Evolutionary conservation across 2,888 invertebrate genomes (phyloP), one percentile per base, ranked within the genome.

Genomic region (Pheosia gnoma): DNA sequence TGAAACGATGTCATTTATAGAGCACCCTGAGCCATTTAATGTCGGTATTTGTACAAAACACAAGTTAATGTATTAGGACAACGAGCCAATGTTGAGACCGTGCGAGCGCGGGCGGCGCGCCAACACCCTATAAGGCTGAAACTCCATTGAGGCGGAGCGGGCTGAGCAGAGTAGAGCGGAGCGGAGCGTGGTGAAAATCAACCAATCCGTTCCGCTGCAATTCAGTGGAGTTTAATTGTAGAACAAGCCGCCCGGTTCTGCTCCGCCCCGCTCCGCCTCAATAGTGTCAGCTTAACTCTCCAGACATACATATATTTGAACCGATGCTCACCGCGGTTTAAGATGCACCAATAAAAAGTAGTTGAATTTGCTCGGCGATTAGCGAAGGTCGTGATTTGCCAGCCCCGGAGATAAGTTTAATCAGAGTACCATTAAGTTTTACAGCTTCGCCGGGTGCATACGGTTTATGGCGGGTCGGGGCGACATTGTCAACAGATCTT

Each of bases 401-500:
- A 78, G 81, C 72, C 78, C 70, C 78, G 75, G 75, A 90, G 91
- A 92, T 93, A 93, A 92, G 90, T 93, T 93, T 92, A 92, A 93
- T 93, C 91, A 93, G 90, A 88, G 90, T 78, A 87, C 87, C 86
- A 86, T 93, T 92, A 92, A 89, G 91, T 93, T 93, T 93, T 88
- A 93, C 85, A 87, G 85, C 85, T 80, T 82, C 77, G 87, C 83
- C 86, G 89, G 91, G 85, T 93, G 93, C 93, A 93, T 93, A 92
- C 91, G 91, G 86, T 93, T 93, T 93, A 93, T 90, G 82, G 91
- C 85, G 89, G 87, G 80, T 81, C 77, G 84, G 85, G 87, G 87
- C 89, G 91, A 93, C 93, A 93, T 93, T 93, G 93, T 93, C 93
- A 92, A 93, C 92, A 93, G 92, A 93, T 92, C 93, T 90, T 86